These are phyloP conservation scores for Bujurquina vittata DNA, from an alignment of 2,113 vertebrate species.

Conservation along the genomic window DNA sequence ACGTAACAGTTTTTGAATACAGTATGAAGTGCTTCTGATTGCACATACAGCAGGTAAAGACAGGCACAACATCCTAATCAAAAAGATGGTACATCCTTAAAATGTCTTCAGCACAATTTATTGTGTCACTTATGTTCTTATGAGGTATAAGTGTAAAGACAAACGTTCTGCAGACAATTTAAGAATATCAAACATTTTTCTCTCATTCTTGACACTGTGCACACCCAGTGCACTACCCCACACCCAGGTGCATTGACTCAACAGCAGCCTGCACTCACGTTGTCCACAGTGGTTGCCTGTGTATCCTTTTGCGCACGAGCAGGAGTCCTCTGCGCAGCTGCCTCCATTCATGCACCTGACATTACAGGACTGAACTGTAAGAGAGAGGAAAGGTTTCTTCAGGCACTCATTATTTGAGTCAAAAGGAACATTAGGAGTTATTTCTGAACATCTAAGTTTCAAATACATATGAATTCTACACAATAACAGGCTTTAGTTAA, in stretches of 20 bases:
- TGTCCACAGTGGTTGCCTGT: constrained; percentile 90
- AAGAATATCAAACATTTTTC: not conserved
- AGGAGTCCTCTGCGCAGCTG: constrained; percentile 87
- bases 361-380: constrained; percentile 86
- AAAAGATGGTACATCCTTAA: not conserved
- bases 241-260: not conserved
- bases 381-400: not conserved
- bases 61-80: not conserved
- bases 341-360: constrained; percentile 93
- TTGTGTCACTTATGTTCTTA: not conserved
- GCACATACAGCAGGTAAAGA: not conserved
- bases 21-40: not conserved
- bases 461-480: not conserved
- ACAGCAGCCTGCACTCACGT: constrained; percentile 81
- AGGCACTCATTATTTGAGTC: not conserved
- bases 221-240: not conserved
- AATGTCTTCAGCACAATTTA: not conserved
- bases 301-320: constrained; percentile 88
- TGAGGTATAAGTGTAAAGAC: not conserved
- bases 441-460: not conserved
- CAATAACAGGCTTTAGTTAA: constrained; percentile 1
- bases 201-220: not conserved
- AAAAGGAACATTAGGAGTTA: not conserved
- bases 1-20: rapidly evolving
- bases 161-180: not conserved